These are phyloP conservation scores for Drymodes brunneopygia DNA, from an alignment of 2,113 vertebrate species.

Conservation along the genomic window DNA sequence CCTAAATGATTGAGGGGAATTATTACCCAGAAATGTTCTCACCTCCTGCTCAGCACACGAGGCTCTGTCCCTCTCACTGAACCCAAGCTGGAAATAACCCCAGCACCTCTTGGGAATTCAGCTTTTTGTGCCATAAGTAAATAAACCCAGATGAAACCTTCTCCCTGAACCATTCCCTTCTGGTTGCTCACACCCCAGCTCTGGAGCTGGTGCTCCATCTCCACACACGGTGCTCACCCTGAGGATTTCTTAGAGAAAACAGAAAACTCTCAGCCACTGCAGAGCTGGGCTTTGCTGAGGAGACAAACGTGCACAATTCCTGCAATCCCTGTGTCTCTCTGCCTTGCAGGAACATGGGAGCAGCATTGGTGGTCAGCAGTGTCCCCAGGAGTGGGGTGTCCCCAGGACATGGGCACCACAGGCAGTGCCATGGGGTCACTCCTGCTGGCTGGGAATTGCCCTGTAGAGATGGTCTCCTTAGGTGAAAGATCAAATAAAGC, in stretches of 20 bases:
- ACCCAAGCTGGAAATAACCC: not conserved
- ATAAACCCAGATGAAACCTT: not conserved
- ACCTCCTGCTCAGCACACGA: fast-evolving
- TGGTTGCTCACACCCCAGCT: too few relatives aligned
- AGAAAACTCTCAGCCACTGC: not conserved
- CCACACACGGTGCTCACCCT: fast-evolving
- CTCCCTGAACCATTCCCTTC: not conserved
- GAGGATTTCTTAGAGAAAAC: fast-evolving
- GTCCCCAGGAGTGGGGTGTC: not conserved
- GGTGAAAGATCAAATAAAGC: too few relatives aligned
- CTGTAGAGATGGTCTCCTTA: too few relatives aligned
- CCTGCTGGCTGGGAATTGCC: too few relatives aligned
- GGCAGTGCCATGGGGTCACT: too few relatives aligned
- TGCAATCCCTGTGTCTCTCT: not conserved
- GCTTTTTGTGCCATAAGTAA: not conserved
- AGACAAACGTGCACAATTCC: not conserved
- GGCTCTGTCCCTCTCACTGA: not conserved
- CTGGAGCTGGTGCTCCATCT: not conserved
- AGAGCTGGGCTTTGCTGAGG: not conserved
- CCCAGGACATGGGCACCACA: too few relatives aligned
- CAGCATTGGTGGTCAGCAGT: fast-evolving
- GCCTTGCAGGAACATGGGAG: not conserved
- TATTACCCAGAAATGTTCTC: fast-evolving
- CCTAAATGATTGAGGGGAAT: not conserved
- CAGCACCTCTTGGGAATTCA: not conserved